These are phyloP conservation scores for Arvicanthis niloticus DNA, from an alignment of 2,113 vertebrate species.

Conservation along the genomic window DNA sequence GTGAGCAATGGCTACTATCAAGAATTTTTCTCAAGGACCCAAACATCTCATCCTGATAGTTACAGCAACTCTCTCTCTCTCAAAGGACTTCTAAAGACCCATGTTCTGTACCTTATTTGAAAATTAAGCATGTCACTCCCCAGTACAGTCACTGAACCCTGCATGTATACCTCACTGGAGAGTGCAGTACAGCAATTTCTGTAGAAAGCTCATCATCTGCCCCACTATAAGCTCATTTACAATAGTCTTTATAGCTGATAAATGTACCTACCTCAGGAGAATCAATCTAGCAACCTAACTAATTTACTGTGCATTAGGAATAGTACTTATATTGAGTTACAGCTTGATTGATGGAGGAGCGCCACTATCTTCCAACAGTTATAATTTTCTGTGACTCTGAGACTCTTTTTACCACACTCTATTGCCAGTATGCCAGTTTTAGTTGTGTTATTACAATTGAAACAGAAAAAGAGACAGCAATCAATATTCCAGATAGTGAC, in stretches of 20 bases:
- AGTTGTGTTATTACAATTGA: not conserved
- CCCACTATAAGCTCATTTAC: not conserved
- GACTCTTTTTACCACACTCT: not conserved
- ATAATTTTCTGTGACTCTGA: not conserved
- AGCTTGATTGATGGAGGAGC: not conserved
- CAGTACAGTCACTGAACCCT: not conserved
- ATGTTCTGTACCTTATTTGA: not conserved
- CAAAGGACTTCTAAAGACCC: not conserved
- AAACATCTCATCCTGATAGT: not conserved
- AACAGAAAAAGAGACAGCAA: not conserved
- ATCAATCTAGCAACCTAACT: not conserved
- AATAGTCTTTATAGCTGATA: not conserved
- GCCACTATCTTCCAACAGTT: not conserved
- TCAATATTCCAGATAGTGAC: not conserved
- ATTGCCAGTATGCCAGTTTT: not conserved
- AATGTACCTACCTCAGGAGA: not conserved
- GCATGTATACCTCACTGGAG: accelerated
- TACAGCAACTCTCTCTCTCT: not conserved
- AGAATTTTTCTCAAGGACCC: not conserved
- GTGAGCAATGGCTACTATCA: not conserved
- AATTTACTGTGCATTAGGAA: not conserved
- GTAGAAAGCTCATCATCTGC: not conserved
- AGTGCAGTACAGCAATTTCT: not conserved
- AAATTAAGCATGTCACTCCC: not conserved
- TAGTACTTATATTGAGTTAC: not conserved